Conservation (phyloP, 2,113 vertebrate species). For the Cephalopterus ornatus region DNA sequence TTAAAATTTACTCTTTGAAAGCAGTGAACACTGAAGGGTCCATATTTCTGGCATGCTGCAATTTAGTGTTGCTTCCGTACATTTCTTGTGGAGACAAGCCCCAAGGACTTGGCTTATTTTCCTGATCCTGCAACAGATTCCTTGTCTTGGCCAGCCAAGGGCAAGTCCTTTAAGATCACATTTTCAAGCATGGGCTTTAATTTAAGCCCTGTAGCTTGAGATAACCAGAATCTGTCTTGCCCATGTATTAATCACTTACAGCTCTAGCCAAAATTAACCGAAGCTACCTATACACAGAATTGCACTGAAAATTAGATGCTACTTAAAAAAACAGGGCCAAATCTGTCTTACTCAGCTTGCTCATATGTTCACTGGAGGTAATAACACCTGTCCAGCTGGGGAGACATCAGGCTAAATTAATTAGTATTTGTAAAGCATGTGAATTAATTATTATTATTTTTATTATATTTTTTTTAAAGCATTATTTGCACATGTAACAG, state of each 20-base stretch:
- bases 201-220: not conserved
- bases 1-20: not conserved
- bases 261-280: conserved; percentile 28
- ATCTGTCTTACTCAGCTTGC: conserved; percentile 44
- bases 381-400: conserved; percentile 28
- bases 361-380: not conserved
- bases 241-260: not conserved
- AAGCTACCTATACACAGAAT: not conserved
- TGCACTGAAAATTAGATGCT: not conserved
- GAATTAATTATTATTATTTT: not conserved
- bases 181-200: conserved; percentile 4
- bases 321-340: not conserved
- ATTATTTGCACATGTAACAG: not conserved
- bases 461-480: not conserved
- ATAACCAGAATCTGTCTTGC: not conserved
- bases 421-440: not conserved
- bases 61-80: not conserved
- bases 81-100: conserved; percentile 52
- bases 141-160: not conserved
- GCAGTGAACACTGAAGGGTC: not conserved
- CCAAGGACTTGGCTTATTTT: conserved; percentile 37
- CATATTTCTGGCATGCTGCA: not conserved
- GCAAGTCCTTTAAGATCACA: conserved; percentile 9
- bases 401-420: conserved; percentile 1
- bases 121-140: conserved; percentile 34